Conservation (phyloP, 2,888 invertebrate genomes). For the Euplagia quadripunctaria region DNA sequence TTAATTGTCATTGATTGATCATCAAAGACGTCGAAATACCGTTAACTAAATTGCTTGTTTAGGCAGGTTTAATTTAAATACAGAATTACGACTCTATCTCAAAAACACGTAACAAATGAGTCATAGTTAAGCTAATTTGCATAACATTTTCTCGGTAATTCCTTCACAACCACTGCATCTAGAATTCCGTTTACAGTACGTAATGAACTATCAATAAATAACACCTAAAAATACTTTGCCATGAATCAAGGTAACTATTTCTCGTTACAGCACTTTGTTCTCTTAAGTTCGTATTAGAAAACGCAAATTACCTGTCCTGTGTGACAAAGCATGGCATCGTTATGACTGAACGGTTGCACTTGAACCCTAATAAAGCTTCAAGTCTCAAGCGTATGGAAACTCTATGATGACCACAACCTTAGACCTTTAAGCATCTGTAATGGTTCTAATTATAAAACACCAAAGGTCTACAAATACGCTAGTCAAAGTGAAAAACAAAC, state of each 20-base stretch:
- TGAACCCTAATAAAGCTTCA: constrained; percentile 7
- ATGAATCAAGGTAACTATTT: constrained; percentile 17
- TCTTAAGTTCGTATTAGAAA: constrained; percentile 36
- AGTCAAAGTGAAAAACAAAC: no score
- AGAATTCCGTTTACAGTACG: background rate
- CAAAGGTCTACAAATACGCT: background rate
- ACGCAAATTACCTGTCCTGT: constrained; percentile 38
- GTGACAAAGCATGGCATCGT: constrained; percentile 41
- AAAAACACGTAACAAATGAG: background rate
- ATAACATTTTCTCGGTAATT: background rate
- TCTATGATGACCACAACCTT: background rate
- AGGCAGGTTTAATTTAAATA: background rate
- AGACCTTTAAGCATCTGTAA: background rate
- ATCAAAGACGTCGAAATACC: background rate
- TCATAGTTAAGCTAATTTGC: background rate
- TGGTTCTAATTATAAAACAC: background rate
- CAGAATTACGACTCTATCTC: background rate
- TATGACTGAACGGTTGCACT: constrained; percentile 26
- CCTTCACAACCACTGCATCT: background rate
- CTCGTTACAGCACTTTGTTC: constrained; percentile 26
- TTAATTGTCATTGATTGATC: background rate
- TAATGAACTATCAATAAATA: constrained; percentile 1
- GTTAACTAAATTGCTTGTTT: background rate
- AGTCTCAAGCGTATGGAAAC: background rate
- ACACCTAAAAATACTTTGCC: constrained; percentile 9